Conservation (phyloP, 2,797 vertebrate species). For the Notamacropus eugenii region DNA sequence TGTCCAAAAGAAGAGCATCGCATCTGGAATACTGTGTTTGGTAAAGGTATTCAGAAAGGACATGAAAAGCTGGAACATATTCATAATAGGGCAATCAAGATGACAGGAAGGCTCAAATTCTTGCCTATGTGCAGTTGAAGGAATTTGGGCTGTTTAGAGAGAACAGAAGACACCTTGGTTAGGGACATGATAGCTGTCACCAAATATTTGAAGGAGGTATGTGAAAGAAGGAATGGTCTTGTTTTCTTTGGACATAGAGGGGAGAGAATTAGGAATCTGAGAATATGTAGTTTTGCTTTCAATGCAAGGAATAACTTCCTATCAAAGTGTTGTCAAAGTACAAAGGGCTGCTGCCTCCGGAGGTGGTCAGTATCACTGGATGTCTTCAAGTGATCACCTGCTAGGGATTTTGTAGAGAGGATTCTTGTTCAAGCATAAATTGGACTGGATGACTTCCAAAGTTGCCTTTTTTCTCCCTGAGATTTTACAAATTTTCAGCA, state of each 20-base stretch:
- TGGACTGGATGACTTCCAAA: background rate
- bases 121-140: background rate
- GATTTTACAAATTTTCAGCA: background rate
- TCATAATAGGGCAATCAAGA: background rate
- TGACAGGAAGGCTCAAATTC: background rate
- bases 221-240: background rate
- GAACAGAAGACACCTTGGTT: background rate
- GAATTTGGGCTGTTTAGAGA: background rate
- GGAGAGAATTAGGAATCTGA: background rate
- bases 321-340: background rate
- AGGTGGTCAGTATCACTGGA: background rate
- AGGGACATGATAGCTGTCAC: background rate
- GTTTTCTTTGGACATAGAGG: background rate
- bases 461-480: background rate
- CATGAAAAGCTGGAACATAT: background rate
- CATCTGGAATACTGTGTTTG: background rate
- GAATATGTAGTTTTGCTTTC: background rate
- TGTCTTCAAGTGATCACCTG: background rate
- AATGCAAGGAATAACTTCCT: background rate
- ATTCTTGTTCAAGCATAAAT: background rate
- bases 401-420: background rate
- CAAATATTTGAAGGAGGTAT: background rate
- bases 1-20: background rate
- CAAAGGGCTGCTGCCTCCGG: background rate
- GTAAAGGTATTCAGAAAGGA: background rate